phyloP scores from a whole-genome alignment of 2,113 vertebrate species.

The Rhea pennata region DNA sequence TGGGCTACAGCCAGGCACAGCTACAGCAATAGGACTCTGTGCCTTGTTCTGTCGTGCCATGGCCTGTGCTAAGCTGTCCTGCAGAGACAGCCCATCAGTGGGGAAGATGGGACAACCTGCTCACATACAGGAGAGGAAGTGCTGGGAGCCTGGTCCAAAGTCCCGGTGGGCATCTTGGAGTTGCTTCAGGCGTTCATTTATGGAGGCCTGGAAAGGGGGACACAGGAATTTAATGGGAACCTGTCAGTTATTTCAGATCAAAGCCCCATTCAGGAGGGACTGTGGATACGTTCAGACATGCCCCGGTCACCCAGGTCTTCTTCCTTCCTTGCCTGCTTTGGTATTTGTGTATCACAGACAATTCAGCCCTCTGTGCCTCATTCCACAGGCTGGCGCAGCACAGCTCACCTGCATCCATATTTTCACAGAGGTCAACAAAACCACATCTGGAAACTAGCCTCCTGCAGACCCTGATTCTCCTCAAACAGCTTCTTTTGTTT shows the following conservation, averaged over 20 bases:
- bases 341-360: background rate
- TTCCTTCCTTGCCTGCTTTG: background rate
- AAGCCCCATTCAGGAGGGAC: background rate
- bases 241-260: background rate
- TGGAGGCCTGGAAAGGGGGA: conserved; percentile 80
- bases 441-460: background rate
- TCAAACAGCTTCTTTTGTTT: background rate
- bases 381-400: background rate
- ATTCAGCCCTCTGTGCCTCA: background rate
- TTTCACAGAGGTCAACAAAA: background rate
- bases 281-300: background rate
- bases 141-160: conserved; percentile 97
- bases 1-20: background rate
- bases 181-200: conserved; percentile 94
- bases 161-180: conserved; percentile 97
- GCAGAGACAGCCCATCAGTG: background rate
- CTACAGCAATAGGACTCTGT: background rate
- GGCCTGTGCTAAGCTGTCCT: background rate
- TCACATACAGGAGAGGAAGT: conserved; percentile 95
- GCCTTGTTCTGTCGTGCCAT: background rate
- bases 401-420: background rate
- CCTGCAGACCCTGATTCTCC: background rate
- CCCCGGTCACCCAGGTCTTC: background rate
- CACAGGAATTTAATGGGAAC: background rate
- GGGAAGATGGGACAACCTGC: background rate